These are phyloP conservation scores for Exephanes ischioxanthus DNA, from an alignment of 2,888 invertebrate species.

Conservation along the genomic window DNA sequence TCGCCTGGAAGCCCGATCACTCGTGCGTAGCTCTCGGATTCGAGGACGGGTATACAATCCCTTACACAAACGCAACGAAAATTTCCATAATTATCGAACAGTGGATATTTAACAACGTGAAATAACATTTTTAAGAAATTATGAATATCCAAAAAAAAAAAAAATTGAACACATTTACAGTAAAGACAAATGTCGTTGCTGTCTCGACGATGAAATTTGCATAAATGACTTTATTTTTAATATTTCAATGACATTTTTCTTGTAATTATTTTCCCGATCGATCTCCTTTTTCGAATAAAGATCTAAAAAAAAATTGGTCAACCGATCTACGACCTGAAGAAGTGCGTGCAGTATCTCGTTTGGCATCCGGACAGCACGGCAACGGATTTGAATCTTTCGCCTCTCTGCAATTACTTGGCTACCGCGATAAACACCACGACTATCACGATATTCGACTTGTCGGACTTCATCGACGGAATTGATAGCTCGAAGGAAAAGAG, in stretches of 20 bases:
- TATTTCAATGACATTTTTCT: background rate
- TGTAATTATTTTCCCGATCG: slow-evolving; percentile 73
- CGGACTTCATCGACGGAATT: slow-evolving; percentile 61
- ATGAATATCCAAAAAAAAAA: too few species aligned
- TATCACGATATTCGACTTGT: slow-evolving; percentile 86
- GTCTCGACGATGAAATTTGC: background rate
- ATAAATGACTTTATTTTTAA: background rate
- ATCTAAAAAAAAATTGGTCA: slow-evolving; percentile 70
- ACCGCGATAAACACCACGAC: slow-evolving; percentile 86
- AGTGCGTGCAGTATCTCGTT: slow-evolving; percentile 88
- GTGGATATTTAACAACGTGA: too few species aligned
- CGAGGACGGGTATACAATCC: slow-evolving; percentile 87
- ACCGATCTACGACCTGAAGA: slow-evolving; percentile 86
- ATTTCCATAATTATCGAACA: background rate
- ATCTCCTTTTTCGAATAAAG: slow-evolving; percentile 73
- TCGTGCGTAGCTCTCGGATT: slow-evolving; percentile 88
- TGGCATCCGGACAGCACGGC: slow-evolving; percentile 92
- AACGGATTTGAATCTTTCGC: slow-evolving; percentile 86
- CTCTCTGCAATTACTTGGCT: slow-evolving; percentile 88
- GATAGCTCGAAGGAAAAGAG: slow-evolving; percentile 66
- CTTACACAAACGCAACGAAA: too few species aligned
- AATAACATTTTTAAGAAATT: too few species aligned
- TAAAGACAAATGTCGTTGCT: background rate
- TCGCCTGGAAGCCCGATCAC: slow-evolving; percentile 88
- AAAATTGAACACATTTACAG: too few species aligned